phyloP scores from a whole-genome alignment of 2,888 invertebrate species.

The Tachina lurida region DNA sequence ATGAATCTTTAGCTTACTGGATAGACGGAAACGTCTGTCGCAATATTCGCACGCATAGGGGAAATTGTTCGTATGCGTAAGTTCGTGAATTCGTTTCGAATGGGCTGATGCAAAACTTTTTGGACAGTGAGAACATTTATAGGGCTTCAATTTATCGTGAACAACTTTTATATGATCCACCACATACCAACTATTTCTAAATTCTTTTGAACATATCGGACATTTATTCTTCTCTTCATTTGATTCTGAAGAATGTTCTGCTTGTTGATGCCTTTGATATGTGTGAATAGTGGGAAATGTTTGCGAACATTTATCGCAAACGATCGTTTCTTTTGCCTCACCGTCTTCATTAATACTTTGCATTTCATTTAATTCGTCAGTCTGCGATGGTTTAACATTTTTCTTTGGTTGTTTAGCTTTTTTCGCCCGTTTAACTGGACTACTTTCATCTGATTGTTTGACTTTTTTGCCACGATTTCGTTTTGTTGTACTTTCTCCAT shows the following conservation, averaged over 20 bases:
- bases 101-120: conserved; percentile 57
- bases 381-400: neutral
- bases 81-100: conserved; percentile 64
- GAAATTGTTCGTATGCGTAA: conserved; percentile 58
- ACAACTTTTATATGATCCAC: conserved; percentile 64
- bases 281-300: conserved; percentile 54
- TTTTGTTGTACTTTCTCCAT: conserved; percentile 31
- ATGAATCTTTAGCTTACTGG: conserved; percentile 60
- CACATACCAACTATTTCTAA: conserved; percentile 61
- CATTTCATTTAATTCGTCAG: conserved; percentile 4
- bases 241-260: conserved; percentile 52
- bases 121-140: conserved; percentile 64
- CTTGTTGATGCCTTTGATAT: conserved; percentile 57
- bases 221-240: conserved; percentile 47
- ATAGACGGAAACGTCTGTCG: conserved; percentile 59
- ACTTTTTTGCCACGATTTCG: conserved; percentile 45
- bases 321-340: conserved; percentile 27
- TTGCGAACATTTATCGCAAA: conserved; percentile 56
- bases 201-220: conserved; percentile 57
- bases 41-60: conserved; percentile 64
- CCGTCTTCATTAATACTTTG: conserved; percentile 14
- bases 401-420: conserved; percentile 46
- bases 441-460: conserved; percentile 43
- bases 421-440: conserved; percentile 14
- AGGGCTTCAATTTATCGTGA: conserved; percentile 66